Percentiles rank a stretch among this genome's conserved stretches.
Evolutionary conservation across 2,113 vertebrate genomes (phyloP).

Genomic region (Caracal caracal): DNA sequence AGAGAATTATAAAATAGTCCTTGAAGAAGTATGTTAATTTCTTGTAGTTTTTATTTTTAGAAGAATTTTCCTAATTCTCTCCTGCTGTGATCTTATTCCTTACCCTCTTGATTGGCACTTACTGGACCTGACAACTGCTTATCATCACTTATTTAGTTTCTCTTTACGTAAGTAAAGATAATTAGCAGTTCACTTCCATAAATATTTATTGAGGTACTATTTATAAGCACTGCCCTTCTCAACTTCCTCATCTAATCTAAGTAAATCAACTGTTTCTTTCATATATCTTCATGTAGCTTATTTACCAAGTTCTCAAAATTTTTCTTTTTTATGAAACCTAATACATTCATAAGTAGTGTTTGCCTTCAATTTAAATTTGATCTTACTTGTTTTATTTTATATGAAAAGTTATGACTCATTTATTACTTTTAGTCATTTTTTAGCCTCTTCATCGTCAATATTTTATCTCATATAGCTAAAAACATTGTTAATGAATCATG

Average conservation of each 20-base stretch:
- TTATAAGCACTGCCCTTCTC: neutral
- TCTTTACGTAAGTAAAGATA: neutral
- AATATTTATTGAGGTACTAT: conserved; percentile 23
- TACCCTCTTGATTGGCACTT: conserved; percentile 26
- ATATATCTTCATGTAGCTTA: neutral
- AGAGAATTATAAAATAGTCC: conserved; percentile 15
- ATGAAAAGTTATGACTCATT: conserved; percentile 7
- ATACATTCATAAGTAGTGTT: neutral
- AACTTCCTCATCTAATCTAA: conserved; percentile 13
- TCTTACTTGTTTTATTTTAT: conserved; percentile 19
- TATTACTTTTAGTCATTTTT: conserved; percentile 2
- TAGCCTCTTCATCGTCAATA: conserved; percentile 15
- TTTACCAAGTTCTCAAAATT: neutral
- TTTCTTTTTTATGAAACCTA: conserved; percentile 44
- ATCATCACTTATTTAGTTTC: neutral
- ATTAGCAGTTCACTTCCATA: conserved; percentile 28
- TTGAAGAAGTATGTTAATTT: conserved; percentile 27
- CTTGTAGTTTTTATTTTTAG: conserved; percentile 24
- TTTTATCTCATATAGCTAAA: conserved; percentile 16
- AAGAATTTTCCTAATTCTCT: conserved; percentile 13
- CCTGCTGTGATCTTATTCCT: neutral
- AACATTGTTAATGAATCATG: neutral
- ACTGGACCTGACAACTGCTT: neutral
- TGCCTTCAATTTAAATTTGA: conserved; percentile 31
- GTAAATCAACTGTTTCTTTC: conserved; percentile 14